phyloP scores from a whole-genome alignment of 1,140 invertebrate genomes.

The Brachionus paranguensis region DNA sequence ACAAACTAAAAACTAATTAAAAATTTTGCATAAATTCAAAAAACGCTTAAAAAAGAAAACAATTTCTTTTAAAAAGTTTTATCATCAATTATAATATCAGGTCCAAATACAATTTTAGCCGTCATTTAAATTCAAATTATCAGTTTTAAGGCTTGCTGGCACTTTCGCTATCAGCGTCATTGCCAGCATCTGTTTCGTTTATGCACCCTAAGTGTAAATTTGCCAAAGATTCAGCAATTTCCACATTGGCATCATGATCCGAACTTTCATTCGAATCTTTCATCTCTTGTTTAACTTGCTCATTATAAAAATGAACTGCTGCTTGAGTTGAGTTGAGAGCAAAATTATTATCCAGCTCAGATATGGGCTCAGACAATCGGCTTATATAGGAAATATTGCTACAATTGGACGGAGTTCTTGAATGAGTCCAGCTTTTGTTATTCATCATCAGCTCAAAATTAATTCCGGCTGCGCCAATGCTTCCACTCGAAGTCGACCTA shows the following conservation, averaged over 20 bases:
- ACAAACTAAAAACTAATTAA: neutral
- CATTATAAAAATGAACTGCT: constrained; percentile 17
- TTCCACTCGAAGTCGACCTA: neutral
- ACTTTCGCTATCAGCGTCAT: constrained; percentile 25
- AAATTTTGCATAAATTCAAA: neutral
- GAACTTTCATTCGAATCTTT: neutral
- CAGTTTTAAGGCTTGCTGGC: neutral
- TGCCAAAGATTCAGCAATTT: neutral
- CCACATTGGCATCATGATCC: neutral
- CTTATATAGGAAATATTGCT: constrained; percentile 38
- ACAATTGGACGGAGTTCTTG: constrained; percentile 33
- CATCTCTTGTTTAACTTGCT: constrained; percentile 36
- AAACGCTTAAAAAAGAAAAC: neutral
- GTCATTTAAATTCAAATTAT: neutral
- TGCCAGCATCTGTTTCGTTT: constrained; percentile 14
- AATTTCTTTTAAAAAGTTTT: neutral
- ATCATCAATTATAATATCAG: neutral
- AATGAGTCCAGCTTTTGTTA: constrained; percentile 23
- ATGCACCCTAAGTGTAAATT: constrained; percentile 29
- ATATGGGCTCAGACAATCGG: constrained; percentile 27
- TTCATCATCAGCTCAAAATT: neutral
- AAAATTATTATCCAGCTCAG: neutral
- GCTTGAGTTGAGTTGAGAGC: neutral
- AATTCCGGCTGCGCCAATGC: neutral
- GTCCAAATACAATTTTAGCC: neutral